Evolutionary conservation across 30 jellyfish, hydroid and myxozoan genomes (phyloP), one percentile per base, ranked within the genome.

Genomic region (Euphysa ruthae): DNA sequence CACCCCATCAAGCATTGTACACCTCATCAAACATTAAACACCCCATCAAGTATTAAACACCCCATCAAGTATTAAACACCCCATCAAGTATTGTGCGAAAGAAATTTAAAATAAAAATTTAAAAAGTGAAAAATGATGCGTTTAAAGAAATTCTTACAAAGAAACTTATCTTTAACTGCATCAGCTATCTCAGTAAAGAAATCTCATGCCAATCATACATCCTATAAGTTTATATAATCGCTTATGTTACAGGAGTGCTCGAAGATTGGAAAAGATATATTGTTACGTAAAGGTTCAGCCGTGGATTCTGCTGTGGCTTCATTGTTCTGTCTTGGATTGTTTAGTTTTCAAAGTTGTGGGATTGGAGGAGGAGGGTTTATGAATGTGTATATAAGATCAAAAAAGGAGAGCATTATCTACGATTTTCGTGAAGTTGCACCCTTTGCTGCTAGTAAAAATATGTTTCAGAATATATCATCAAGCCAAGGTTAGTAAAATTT

Each of bases 321-420:
- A 14, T 14, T 58, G 30, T 60, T 83, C 30, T 83, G 95, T 46
- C 55, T 70, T 1, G 95, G 93, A 4, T 70, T 70, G 18, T 19
- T 69, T 8, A 73, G 75, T 29, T 51, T 70, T 43, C 88, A 70
- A 35, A 74, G 93, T 18, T 49, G 92, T n/a, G 96, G 96, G n/a
- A 64, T 85, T 19, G 96, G 96, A 22, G 96, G 96, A 4, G 96
- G 96, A 4, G 96, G 96, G 5, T 85, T 85, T 69, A 78, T 85
- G 94, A 69, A 69, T 14, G 93, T 73, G 20, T 79, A 85, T 58
- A 33, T 56, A 15, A 60, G 75, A 35, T 52, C 58, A 0, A 50
- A 22, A 21, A 70, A 63, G 65, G 58, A 73, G 28, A 54, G 72
- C 32, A 34, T 58, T 14, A 84, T 63, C 19, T 71, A 57, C 23